Evolutionary conservation across 2,113 vertebrate species (phyloP), one percentile per base, ranked within the genome.

Genomic region (Clupea harengus): DNA sequence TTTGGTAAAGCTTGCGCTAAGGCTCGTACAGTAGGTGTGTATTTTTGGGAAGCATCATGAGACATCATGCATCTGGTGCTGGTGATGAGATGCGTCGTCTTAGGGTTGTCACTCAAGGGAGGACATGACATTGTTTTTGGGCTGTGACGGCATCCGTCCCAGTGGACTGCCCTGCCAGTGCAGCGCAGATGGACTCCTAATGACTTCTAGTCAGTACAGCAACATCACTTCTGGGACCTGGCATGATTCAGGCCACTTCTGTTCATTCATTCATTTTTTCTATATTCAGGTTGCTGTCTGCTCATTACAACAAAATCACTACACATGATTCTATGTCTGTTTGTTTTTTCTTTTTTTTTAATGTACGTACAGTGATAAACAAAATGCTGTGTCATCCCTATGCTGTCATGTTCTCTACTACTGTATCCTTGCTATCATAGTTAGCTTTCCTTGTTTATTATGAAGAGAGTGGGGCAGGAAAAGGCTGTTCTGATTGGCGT

Each of bases 381-480:
- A 72, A n/a, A 64, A 64, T 64, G 60, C 8, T 28, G 8, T 72
- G 64, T 25, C 25, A 72, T 72, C 46, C 45, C 46, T 85, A 17
- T 83, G 54, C 83, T 54, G 45, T 60, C 81, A 64, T 67, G 52
- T 45, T n/a, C 1, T 39, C 18, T 0, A 28, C n/a, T 67, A n/a
- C 45, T 45, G 22, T 87, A 49, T 83, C 64, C 50, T 82, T 72
- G 84, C 80, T 83, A 45, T 64, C 89, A 88, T 85, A 78, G 39
- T 39, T 39, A 39, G 81, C 88, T 88, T 81, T 85, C 18, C 44
- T 81, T 81, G 83, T 87, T 87, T 86, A 75, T 80, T 18, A 83
- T n/a, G 82, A 49, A 7, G 25, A 44, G 82, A 85, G 81, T 83
- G n/a, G 64, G 78, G 84, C 72, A 84, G 80, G 50, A 84, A 86